phyloP scores from a whole-genome alignment of 2,113 vertebrate species.

The Dipodomys stephensi region DNA sequence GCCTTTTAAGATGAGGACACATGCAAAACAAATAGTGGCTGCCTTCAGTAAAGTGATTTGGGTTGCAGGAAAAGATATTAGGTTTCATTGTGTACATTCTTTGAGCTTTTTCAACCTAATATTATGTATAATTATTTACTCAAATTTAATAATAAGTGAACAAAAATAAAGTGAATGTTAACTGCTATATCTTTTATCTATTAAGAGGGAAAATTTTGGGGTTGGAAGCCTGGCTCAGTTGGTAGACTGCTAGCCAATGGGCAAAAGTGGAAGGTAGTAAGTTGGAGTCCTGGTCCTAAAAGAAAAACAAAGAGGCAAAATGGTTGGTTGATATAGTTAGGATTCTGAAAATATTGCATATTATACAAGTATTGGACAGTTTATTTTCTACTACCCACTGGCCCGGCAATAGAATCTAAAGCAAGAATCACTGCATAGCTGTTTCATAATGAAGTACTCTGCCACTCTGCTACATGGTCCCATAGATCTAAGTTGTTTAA shows the following conservation, averaged over 20 bases:
- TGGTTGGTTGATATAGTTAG: background rate
- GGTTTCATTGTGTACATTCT: background rate
- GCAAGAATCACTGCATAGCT: background rate
- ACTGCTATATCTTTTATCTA: background rate
- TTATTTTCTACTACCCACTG: background rate
- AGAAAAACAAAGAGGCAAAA: background rate
- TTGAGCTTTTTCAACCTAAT: constrained; percentile 2
- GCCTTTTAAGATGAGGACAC: constrained; percentile 25
- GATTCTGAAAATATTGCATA: background rate
- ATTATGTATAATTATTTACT: background rate
- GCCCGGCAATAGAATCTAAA: background rate
- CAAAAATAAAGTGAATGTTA: constrained; percentile 31
- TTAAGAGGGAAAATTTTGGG: background rate
- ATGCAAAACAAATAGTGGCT: background rate
- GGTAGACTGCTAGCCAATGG: no score
- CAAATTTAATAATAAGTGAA: constrained; percentile 2
- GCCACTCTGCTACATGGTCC: background rate
- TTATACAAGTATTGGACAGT: background rate
- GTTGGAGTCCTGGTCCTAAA: no score
- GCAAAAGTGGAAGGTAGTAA: no score
- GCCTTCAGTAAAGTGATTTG: background rate
- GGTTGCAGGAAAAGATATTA: background rate
- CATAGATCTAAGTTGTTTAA: background rate
- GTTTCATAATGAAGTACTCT: background rate
- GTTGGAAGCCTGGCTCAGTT: background rate